phyloP scores from a whole-genome alignment of 2,888 invertebrate genomes.

The Acanthoscelides obtectus region DNA sequence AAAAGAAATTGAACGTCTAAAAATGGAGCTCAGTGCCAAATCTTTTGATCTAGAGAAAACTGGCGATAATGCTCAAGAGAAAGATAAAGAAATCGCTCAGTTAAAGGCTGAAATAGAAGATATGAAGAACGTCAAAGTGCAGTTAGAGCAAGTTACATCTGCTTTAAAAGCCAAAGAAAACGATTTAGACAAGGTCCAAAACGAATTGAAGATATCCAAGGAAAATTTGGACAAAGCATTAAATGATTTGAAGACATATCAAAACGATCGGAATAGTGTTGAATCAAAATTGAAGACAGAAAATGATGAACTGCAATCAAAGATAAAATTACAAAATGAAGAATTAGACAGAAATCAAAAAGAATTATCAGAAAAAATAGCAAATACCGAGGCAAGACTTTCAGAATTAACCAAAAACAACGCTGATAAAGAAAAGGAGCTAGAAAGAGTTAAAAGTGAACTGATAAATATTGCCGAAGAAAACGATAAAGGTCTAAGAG shows the following conservation, averaged over 20 bases:
- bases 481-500: slow-evolving; percentile 1
- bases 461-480: not conserved
- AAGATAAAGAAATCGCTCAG: slow-evolving; percentile 7
- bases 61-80: slow-evolving; percentile 42
- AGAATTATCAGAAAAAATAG: slow-evolving; percentile 25
- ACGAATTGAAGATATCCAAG: slow-evolving; percentile 38
- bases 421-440: not conserved
- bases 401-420: slow-evolving; percentile 8
- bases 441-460: not conserved
- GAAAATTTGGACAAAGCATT: slow-evolving; percentile 31
- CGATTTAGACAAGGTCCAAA: slow-evolving; percentile 33
- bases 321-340: slow-evolving; percentile 34
- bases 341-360: slow-evolving; percentile 49
- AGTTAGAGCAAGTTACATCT: slow-evolving; percentile 43
- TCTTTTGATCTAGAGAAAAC: slow-evolving; percentile 52
- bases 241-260: slow-evolving; percentile 25
- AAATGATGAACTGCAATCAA: slow-evolving; percentile 41
- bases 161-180: slow-evolving; percentile 32
- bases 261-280: slow-evolving; percentile 31
- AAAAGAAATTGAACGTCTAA: slow-evolving; percentile 38
- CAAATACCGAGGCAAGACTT: slow-evolving; percentile 28
- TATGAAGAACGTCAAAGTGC: not conserved
- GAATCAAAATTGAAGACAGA: slow-evolving; percentile 6
- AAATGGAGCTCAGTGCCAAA: slow-evolving; percentile 51
- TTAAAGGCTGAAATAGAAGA: slow-evolving; percentile 9